Percentiles rank a stretch among this genome's conserved stretches.
Conservation (phyloP, 2,797 vertebrate species). For the Gouania willdenowi region DNA sequence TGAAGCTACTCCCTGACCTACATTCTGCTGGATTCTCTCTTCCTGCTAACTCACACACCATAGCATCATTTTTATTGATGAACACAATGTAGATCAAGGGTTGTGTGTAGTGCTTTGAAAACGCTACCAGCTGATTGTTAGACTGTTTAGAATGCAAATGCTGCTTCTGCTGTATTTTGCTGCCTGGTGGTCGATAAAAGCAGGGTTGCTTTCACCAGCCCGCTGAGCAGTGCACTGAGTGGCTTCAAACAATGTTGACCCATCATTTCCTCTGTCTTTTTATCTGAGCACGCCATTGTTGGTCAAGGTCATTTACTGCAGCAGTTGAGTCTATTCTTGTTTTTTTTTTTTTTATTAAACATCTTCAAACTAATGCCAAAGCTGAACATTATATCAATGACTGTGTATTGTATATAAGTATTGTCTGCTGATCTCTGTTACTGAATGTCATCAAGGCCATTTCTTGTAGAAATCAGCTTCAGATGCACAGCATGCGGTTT, state of each 20-base stretch:
- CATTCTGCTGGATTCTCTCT: too few relatives aligned
- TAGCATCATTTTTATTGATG: slow-evolving; percentile 41
- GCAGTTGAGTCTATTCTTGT: slow-evolving; percentile 21
- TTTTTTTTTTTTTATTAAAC: slow-evolving; percentile 28
- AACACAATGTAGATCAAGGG: slow-evolving; percentile 56
- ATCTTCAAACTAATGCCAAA: slow-evolving; percentile 13
- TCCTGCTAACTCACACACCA: too few relatives aligned
- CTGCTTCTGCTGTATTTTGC: slow-evolving; percentile 24
- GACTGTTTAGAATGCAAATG: slow-evolving; percentile 57
- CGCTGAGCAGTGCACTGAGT: slow-evolving; percentile 10
- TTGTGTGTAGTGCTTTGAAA: slow-evolving; percentile 54
- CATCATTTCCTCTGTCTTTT: slow-evolving; percentile 33
- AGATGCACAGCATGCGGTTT: too few relatives aligned
- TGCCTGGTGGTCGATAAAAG: slow-evolving; percentile 52
- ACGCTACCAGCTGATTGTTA: slow-evolving; percentile 41
- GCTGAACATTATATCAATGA: slow-evolving; percentile 6
- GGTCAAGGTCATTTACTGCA: slow-evolving; percentile 40
- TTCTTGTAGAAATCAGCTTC: too few relatives aligned
- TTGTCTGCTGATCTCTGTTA: too few relatives aligned
- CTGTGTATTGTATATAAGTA: too few relatives aligned
- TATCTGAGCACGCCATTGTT: slow-evolving; percentile 36
- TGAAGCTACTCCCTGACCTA: too few relatives aligned
- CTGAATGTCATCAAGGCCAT: too few relatives aligned
- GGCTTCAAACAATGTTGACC: slow-evolving; percentile 57
- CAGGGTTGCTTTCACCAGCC: slow-evolving; percentile 36